phyloP scores from a whole-genome alignment of 2,113 vertebrate species.

The Fulica atra region DNA sequence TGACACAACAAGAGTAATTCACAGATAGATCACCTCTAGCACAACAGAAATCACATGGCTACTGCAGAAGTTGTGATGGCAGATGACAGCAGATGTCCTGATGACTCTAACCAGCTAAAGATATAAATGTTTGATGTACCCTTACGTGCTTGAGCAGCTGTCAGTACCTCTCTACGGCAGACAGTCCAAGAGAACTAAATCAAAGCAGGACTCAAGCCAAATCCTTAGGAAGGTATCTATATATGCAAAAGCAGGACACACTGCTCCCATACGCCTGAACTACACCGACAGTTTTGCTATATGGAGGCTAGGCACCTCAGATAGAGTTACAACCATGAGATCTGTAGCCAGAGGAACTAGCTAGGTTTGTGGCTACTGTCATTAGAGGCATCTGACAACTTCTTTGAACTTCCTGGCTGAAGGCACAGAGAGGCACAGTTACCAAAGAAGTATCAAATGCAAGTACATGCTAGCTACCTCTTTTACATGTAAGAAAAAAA shows the following conservation, averaged over 20 bases:
- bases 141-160: accelerated
- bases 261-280: neutral
- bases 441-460: neutral
- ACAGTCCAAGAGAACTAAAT: neutral
- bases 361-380: neutral
- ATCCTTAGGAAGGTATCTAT: neutral
- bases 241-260: accelerated
- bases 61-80: neutral
- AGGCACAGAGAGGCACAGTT: neutral
- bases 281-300: neutral
- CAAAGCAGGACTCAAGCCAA: neutral
- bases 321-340: accelerated
- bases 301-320: neutral
- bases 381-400: neutral
- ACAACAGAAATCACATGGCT: neutral
- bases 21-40: too few relatives aligned
- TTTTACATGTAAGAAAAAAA: neutral
- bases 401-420: neutral
- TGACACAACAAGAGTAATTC: neutral
- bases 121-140: neutral
- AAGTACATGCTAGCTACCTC: accelerated
- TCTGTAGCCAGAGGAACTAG: neutral
- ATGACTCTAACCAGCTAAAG: neutral
- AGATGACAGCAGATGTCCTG: neutral
- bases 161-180: neutral